A percentile compares a stretch with the other conserved stretches of the same genome.
phyloP scores from a whole-genome alignment of 2,797 vertebrate species.

The Natrix natrix region DNA sequence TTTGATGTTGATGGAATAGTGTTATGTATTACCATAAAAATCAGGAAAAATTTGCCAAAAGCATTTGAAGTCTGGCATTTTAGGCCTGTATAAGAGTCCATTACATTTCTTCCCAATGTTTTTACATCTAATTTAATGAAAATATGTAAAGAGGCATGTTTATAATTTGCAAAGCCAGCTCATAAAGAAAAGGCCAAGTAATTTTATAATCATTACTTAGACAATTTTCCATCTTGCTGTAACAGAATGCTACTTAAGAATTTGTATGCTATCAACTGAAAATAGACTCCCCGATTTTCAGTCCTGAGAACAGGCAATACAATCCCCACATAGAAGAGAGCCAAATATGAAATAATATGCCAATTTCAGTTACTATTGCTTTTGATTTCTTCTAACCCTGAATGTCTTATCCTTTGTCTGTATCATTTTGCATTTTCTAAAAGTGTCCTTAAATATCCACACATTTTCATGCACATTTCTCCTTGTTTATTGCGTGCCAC shows the following conservation, averaged over 20 bases:
- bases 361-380: not conserved
- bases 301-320: not conserved
- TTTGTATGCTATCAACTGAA: not conserved
- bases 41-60: conserved; percentile 14
- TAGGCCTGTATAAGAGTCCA: not conserved
- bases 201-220: conserved; percentile 1
- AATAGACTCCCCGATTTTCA: not conserved
- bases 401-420: not conserved
- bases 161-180: not conserved
- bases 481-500: not conserved
- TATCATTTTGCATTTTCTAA: not conserved
- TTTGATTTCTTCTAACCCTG: not conserved
- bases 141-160: not conserved
- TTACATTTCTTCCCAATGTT: not conserved
- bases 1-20: not conserved
- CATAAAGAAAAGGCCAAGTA: not conserved
- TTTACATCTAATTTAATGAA: conserved; percentile 22
- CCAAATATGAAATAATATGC: not conserved
- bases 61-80: not conserved
- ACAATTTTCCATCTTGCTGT: not conserved
- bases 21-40: conserved; percentile 29
- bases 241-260: not conserved
- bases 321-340: not conserved
- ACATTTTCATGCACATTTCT: not conserved
- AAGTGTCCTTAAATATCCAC: not conserved